Base-by-base conservation (phyloP, 2,797 vertebrate genomes). In the Danionella dracula region DNA sequence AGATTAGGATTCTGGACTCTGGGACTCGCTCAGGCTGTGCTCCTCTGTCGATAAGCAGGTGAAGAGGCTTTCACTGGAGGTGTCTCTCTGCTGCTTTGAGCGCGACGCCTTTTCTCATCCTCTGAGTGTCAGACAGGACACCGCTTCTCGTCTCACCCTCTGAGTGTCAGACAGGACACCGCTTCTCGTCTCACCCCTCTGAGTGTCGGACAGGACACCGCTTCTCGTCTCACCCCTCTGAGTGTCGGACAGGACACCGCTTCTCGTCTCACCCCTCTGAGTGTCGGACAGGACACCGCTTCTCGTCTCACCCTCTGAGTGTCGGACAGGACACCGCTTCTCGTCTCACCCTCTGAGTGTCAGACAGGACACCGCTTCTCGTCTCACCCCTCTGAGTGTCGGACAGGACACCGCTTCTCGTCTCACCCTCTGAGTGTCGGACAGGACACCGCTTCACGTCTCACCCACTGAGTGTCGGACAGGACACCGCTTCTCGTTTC, bases 41-140 rank as follows among this genome's bases (percentile, higher is more conserved):
- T 79, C 83, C 83, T 74, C 64, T 16, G 66, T 60, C 53, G 82
- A 86, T 85, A 80, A 83, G 83, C 53, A 78, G 79, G 78, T 82
- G 82, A 81, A 81, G 79, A 82, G 85, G 83, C 79, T 81, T 63
- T 13, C 44, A 15, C 16, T 11, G 38, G 72, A 85, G 81, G 86
- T 83, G 84, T 79, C 70, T 61, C 9, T 17, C 62, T 37, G 78
- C 49, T 70, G 53, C 23, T 41, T 59, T 38, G 23, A 48, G 16
- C 13, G n/a, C n/a, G n/a, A n/a, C 62, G 57, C 19, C 29, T 23
- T 49, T 35, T 70, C 44, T 46, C 20, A 35, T 38, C 51, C 70
- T 50, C 65, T 65, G 34, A 67, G 49, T 67, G 61, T 65, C 38
- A 17, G 53, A 34, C 42, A 16, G 44, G 8, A 37, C 35, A 12